Base-by-base conservation (phyloP, 2,797 vertebrate genomes). In the Antennarius maculatus region DNA sequence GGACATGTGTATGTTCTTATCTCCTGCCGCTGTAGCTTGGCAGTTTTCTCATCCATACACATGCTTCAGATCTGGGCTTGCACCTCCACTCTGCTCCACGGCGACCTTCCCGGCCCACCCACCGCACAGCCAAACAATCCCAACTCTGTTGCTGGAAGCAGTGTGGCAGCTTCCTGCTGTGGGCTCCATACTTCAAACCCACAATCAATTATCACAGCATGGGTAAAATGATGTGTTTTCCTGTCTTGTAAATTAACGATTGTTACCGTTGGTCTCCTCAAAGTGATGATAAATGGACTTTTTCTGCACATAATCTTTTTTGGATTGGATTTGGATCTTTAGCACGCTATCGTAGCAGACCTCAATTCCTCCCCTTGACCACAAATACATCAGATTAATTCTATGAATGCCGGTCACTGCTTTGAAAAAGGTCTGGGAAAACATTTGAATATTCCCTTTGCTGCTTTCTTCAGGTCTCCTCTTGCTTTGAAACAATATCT, bases 41-140 rank as follows among this genome's bases (percentile, higher is more conserved):
- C 69, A 27, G 9, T 7, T 29, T 54, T 64, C 28, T 66, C 60
- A 39, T 47, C 14, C 4, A 16, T 53, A 68, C 61, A 68, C 69
- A 76, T 46, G 61, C 51, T 45, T 43, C 57, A 59, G 46, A 66
- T 48, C 72, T 80, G 51, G 50, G 58, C 23, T 28, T 45, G 14
- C 16, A 8, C 56, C 17, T 18, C 28, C 29, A 49, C 47, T 53
- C 31, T 63, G 27, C 50, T 54, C 27, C 50, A 23, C 42, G 23
- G 27, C 18, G 15, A 66, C 60, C 59, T 18, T 65, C 75, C 52
- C 23, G 15, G 84, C 71, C 88, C 89, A 91, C 87, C 81, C 86
- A 86, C 82, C 4, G 63, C 76, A 73, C 62, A 12, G 7, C 42
- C 56, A 65, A 77, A 87, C 79, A 88, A 76, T 66, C 59, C 67